phyloP scores from a whole-genome alignment of 2,797 vertebrate genomes.

The Xenopus petersii region DNA sequence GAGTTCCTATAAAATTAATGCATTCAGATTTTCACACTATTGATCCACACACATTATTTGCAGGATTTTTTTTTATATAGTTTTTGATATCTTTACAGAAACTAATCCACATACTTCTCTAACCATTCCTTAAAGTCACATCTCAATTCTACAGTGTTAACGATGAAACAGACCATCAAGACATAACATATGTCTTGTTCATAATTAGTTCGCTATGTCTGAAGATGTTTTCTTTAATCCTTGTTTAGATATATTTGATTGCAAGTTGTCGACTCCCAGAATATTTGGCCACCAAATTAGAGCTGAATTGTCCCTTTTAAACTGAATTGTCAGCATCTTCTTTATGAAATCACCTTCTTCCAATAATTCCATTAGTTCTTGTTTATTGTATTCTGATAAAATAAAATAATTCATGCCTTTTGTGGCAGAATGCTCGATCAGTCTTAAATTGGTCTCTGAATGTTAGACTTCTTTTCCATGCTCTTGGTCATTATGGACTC shows the following conservation, averaged over 20 bases:
- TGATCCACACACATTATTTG: slow-evolving; percentile 53
- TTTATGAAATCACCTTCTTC: slow-evolving; percentile 75
- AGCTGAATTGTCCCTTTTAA: slow-evolving; percentile 62
- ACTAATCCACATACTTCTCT: too few species aligned
- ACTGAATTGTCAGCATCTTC: slow-evolving; percentile 69
- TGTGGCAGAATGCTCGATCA: too few species aligned
- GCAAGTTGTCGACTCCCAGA: slow-evolving; percentile 63
- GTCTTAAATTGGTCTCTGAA: too few species aligned
- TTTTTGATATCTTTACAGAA: slow-evolving; percentile 30
- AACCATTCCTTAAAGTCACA: too few species aligned
- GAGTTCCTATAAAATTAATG: slow-evolving; percentile 61
- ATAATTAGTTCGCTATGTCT: background rate
- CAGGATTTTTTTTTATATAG: slow-evolving; percentile 17
- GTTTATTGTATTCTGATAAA: too few species aligned
- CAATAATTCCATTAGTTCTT: slow-evolving; percentile 61
- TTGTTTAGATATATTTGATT: slow-evolving; percentile 46
- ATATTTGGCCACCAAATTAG: slow-evolving; percentile 66
- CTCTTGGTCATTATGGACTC: too few species aligned
- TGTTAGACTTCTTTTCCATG: too few species aligned
- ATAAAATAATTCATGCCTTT: too few species aligned
- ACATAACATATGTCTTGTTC: slow-evolving; percentile 50
- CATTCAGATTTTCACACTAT: slow-evolving; percentile 58
- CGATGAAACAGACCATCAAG: slow-evolving; percentile 31
- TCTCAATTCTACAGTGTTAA: too few species aligned
- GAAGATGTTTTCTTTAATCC: slow-evolving; percentile 34